Evolutionary conservation across 1,140 invertebrate species (phyloP).

Genomic region (Papilio machaon): DNA sequence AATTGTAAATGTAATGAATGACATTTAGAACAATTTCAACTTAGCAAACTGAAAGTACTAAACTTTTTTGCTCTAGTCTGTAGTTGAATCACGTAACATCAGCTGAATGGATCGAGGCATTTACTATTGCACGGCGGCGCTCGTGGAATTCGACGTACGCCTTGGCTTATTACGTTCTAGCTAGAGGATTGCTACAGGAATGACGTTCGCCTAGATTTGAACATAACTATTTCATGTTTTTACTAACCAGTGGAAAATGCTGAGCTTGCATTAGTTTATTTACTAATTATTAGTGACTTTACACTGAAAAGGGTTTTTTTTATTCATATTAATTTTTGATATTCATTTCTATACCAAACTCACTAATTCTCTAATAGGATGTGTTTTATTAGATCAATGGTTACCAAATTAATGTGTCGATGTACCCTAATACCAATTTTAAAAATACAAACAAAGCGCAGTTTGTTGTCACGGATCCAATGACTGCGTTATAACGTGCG

Average conservation of each 20-base stretch:
- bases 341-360: no score
- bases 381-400: no score
- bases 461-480: not conserved
- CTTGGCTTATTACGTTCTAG: conserved; percentile 5
- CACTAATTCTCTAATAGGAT: no score
- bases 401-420: not conserved
- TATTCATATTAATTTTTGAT: no score
- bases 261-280: not conserved
- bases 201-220: conserved; percentile 8
- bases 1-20: not conserved
- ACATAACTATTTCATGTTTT: not conserved
- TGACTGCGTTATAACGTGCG: not conserved
- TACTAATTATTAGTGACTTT: not conserved
- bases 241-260: not conserved
- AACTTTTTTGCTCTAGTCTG: not conserved
- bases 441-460: not conserved
- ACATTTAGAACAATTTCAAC: not conserved
- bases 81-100: conserved; percentile 15
- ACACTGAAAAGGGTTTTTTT: no score
- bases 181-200: not conserved
- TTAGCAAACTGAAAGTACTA: not conserved
- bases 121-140: conserved; percentile 30
- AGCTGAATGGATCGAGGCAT: conserved; percentile 30
- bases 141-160: conserved; percentile 26
- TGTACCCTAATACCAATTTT: not conserved